phyloP scores from a whole-genome alignment of 2,113 vertebrate species.

The Sialia sialis region DNA sequence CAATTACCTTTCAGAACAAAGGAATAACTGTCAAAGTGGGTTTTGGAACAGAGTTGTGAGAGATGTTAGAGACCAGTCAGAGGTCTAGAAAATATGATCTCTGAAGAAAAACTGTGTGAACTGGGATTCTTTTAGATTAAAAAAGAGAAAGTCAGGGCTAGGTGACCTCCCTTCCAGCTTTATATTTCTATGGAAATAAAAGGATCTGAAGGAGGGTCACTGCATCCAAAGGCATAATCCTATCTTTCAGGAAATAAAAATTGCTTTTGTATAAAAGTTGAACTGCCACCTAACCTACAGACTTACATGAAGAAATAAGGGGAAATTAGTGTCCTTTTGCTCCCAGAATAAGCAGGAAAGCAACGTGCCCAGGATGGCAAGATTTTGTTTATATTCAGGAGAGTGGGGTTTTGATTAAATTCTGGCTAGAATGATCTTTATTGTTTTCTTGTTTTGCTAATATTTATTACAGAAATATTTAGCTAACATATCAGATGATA shows the following conservation, averaged over 20 bases:
- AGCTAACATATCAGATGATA: background rate
- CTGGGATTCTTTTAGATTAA: background rate
- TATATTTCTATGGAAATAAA: conserved; percentile 18
- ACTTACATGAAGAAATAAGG: background rate
- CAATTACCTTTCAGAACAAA: background rate
- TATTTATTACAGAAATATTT: background rate
- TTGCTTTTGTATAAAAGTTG: background rate
- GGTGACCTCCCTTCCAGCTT: conserved; percentile 9
- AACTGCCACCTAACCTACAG: background rate
- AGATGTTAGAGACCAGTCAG: background rate
- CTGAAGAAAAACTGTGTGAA: conserved; percentile 11
- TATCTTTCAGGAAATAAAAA: background rate
- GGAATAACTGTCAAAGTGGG: background rate
- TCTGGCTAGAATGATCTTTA: background rate
- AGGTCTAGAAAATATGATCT: conserved; percentile 6
- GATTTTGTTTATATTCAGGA: background rate
- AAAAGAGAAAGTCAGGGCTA: background rate
- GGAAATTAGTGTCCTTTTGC: background rate
- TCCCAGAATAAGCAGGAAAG: background rate
- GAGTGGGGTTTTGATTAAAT: background rate
- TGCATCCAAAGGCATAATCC: background rate
- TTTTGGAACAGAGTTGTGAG: background rate
- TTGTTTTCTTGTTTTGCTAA: background rate
- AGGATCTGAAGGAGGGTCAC: background rate
- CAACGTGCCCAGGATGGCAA: background rate